phyloP scores from a whole-genome alignment of 1,140 invertebrate genomes.

The Carposina sasakii region DNA sequence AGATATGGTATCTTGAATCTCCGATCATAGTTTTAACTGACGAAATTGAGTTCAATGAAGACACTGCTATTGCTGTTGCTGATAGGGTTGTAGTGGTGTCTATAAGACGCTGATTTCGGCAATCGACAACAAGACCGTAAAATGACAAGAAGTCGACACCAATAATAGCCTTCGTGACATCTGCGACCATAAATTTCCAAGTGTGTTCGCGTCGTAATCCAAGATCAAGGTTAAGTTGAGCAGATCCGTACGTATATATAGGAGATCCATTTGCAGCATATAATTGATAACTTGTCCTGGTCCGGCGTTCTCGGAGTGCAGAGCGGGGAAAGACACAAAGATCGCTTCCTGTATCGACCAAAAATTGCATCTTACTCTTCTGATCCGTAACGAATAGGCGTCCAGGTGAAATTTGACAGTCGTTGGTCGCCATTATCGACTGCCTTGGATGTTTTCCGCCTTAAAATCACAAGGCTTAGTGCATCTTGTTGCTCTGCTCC shows the following conservation, averaged over 20 bases:
- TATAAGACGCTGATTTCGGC: neutral
- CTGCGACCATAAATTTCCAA: too few relatives aligned
- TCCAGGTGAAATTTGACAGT: neutral
- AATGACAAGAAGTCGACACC: neutral
- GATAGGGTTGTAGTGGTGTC: neutral
- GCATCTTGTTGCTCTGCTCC: constrained; percentile 10
- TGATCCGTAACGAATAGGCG: neutral
- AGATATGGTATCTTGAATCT: neutral
- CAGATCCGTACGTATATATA: neutral
- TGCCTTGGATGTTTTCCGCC: neutral
- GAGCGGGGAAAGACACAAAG: neutral
- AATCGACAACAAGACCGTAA: neutral
- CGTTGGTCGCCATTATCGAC: constrained; percentile 2
- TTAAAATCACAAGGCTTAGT: constrained; percentile 11
- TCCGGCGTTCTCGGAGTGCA: neutral
- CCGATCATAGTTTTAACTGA: neutral
- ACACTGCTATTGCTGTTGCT: too few relatives aligned
- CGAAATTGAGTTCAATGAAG: neutral
- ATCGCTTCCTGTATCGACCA: neutral
- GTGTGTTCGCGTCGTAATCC: neutral
- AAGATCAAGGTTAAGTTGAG: neutral
- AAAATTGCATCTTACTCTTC: constrained; percentile 1
- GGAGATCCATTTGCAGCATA: neutral
- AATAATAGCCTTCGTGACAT: neutral
- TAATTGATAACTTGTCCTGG: neutral